Evolutionary conservation across 2,113 vertebrate genomes (phyloP).

Genomic region (Gopherus flavomarginatus): DNA sequence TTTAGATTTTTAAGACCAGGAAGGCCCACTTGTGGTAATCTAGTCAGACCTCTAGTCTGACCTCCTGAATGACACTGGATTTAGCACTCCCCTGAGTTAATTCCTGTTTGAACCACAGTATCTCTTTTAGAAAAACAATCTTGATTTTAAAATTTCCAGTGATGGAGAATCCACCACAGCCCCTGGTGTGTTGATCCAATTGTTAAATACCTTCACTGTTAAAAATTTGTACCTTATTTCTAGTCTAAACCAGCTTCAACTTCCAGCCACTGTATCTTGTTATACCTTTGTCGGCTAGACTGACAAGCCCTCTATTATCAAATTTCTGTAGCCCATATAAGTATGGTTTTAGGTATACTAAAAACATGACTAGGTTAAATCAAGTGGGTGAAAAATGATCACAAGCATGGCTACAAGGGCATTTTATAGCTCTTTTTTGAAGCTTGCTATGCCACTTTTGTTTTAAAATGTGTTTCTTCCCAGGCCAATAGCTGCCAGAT

Average conservation of each 20-base stretch:
- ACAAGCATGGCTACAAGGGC: background rate
- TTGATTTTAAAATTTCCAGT: background rate
- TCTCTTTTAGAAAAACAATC: background rate
- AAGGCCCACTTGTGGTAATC: background rate
- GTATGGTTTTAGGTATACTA: background rate
- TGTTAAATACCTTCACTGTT: background rate
- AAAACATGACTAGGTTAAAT: background rate
- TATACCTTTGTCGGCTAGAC: background rate
- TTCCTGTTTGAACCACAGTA: background rate
- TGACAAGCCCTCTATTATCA: fast-evolving
- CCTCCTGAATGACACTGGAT: background rate
- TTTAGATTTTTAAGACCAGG: background rate
- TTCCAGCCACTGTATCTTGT: background rate
- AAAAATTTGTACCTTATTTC: background rate
- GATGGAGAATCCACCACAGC: background rate
- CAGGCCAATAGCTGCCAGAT: background rate
- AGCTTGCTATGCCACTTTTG: background rate
- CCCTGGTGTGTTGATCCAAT: background rate
- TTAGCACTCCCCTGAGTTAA: background rate
- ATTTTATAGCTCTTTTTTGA: background rate
- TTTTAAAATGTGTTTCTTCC: background rate
- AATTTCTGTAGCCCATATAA: background rate
- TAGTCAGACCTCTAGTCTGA: background rate
- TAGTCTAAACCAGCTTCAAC: background rate
- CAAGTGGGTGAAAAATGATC: fast-evolving